Evolutionary conservation across 1,140 invertebrate genomes (phyloP).

Genomic region (Eueides isabella): DNA sequence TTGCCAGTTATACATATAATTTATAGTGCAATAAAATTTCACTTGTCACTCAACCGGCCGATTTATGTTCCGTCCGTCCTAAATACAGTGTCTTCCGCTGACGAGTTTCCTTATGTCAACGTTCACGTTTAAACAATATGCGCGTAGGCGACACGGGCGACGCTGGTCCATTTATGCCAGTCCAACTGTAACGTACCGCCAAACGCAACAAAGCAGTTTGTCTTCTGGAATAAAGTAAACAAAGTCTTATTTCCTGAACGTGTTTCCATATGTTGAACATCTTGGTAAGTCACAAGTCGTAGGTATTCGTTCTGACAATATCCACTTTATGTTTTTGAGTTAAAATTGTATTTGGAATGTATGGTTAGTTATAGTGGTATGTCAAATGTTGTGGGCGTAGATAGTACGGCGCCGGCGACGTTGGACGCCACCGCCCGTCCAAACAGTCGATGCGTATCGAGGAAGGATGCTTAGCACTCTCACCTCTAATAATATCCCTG

Average conservation of each 20-base stretch:
- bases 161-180: conserved; percentile 57
- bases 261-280: conserved; percentile 49
- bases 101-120: conserved; percentile 77
- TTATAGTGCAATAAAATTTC: conserved; percentile 79
- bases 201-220: conserved; percentile 69
- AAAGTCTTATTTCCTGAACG: conserved; percentile 74
- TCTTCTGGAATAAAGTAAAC: conserved; percentile 72
- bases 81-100: conserved; percentile 77
- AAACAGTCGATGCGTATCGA: conserved; percentile 72
- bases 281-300: conserved; percentile 4
- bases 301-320: not conserved
- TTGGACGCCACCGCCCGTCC: conserved; percentile 65
- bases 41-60: conserved; percentile 73
- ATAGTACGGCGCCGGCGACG: conserved; percentile 72
- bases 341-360: conserved; percentile 33
- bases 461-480: conserved; percentile 78
- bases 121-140: conserved; percentile 63
- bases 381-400: conserved; percentile 51
- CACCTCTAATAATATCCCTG: conserved; percentile 76
- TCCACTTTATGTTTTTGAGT: not conserved
- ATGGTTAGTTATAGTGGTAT: conserved; percentile 44
- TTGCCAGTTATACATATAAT: conserved; percentile 71
- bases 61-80: conserved; percentile 73
- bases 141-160: conserved; percentile 67
- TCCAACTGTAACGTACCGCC: conserved; percentile 61